Base-by-base conservation (phyloP, 2,888 invertebrate species). In the Suillia variegata region DNA sequence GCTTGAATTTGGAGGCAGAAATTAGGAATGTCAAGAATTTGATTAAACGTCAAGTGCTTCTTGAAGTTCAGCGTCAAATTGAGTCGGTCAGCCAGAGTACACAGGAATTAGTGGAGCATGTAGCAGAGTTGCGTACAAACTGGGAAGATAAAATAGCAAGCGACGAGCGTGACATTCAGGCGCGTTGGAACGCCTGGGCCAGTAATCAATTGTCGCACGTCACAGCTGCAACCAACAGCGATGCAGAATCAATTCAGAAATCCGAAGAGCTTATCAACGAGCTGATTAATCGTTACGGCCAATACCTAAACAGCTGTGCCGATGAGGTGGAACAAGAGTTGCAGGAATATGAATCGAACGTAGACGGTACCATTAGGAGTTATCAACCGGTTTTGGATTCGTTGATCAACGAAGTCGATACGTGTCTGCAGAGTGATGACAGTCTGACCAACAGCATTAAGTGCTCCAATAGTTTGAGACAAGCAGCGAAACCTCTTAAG, bases 261-360 rank as follows among this genome's bases (percentile, higher is more conserved):
- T 47, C 53, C 2, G 38, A 42, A 13, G 2, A 0, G 4, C 22
- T 54, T 8, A 48, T 48, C 54, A 48, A 58, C 24, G 58, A 58
- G 12, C 38, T 24, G 8, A 21, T 54, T 2, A 54, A 49, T 34
- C 53, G 48, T 13, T 48, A 58, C 38, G 38, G 53, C 58, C 48
- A 26, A 17, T 54, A 49, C 13, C 21, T 58, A 38, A 34, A 22
- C 17, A 17, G 13, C 2, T 58, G 58, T 26, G 53, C 49, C 38
- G 38, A 58, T 38, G 48, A 54, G 15, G 17, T 38, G 5, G 54
- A 53, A 10, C 5, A 15, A 13, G 53, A 58, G 15, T 17, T 38
- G 17, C 24, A 34, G 10, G 26, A 12, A 2, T 58, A 34, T 15
- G 58, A 58, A 15, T 12, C 8, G 17, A 1, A 38, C n/a, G 24